phyloP scores from a whole-genome alignment of 2,113 vertebrate species.

The Chitala chitala region DNA sequence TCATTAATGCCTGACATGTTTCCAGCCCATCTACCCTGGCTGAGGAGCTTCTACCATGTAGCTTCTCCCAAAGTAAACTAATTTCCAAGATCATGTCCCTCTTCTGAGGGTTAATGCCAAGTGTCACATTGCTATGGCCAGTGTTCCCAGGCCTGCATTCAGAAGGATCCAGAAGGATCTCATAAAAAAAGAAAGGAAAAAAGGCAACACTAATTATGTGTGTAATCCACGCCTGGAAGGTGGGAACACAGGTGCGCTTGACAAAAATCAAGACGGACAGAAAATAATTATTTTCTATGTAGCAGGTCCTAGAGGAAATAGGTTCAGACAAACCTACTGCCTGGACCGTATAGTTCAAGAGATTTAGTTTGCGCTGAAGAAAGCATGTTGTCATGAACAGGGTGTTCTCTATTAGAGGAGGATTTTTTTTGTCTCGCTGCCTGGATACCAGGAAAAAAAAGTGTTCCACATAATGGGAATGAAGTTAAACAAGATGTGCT shows the following conservation, averaged over 20 bases:
- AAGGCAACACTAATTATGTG: slow-evolving; percentile 13
- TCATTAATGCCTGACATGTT: not conserved
- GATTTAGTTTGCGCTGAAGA: not conserved
- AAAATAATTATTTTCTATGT: slow-evolving; percentile 8
- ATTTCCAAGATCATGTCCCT: too few relatives aligned
- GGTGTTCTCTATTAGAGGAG: not conserved
- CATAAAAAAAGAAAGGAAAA: not conserved
- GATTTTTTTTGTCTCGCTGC: not conserved
- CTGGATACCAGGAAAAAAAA: not conserved
- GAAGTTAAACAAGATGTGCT: slow-evolving; percentile 6
- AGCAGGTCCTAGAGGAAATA: not conserved
- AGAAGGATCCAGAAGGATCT: not conserved
- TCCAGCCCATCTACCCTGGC: too few relatives aligned
- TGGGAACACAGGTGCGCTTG: slow-evolving; percentile 11
- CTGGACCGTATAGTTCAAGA: not conserved
- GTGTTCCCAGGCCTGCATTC: not conserved
- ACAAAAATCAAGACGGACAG: slow-evolving; percentile 10
- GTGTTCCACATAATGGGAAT: not conserved
- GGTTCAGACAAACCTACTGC: slow-evolving; percentile 9
- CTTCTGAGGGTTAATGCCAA: too few relatives aligned
- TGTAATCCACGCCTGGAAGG: slow-evolving; percentile 16
- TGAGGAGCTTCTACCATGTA: too few relatives aligned
- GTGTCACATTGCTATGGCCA: too few relatives aligned
- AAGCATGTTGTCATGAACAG: not conserved
- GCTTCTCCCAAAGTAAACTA: too few relatives aligned